A percentile compares a stretch with the other conserved stretches of the same genome.
phyloP scores from a whole-genome alignment of 2,888 invertebrate species.

The Malthinus seriepunctatus region DNA sequence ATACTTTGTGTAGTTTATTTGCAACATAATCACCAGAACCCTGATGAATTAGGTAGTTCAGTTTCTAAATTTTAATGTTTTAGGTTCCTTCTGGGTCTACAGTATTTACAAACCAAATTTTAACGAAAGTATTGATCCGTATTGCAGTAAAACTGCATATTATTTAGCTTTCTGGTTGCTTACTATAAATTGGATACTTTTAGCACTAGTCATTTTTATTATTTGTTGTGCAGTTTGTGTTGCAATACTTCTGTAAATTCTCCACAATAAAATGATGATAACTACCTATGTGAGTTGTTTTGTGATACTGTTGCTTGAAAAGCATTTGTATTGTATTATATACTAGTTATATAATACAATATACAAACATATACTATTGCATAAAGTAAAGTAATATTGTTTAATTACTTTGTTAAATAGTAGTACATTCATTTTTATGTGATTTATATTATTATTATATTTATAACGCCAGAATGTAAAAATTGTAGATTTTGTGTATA shows the following conservation, averaged over 20 bases:
- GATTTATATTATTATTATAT: too few species aligned
- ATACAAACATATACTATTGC: too few species aligned
- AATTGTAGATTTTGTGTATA: too few species aligned
- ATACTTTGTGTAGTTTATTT: too few species aligned
- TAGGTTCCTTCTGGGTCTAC: slow-evolving; percentile 24
- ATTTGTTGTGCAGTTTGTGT: slow-evolving; percentile 10
- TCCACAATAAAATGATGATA: not conserved
- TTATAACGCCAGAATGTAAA: too few species aligned
- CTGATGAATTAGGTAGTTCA: not conserved
- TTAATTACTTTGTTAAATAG: too few species aligned
- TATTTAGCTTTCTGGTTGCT: slow-evolving; percentile 20
- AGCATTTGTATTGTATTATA: too few species aligned
- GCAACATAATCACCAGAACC: not conserved
- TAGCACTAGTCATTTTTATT: slow-evolving; percentile 4
- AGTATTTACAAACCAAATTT: slow-evolving; percentile 22
- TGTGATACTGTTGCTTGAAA: too few species aligned
- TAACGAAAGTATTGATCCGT: slow-evolving; percentile 21
- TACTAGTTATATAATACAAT: too few species aligned
- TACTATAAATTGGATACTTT: slow-evolving; percentile 18
- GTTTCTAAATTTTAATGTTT: not conserved
- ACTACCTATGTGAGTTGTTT: too few species aligned
- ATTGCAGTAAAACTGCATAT: slow-evolving; percentile 21
- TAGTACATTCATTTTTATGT: too few species aligned
- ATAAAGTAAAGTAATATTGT: too few species aligned
- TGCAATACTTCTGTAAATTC: not conserved